Conservation (phyloP, 2,797 vertebrate genomes). For the Valencia hispanica region DNA sequence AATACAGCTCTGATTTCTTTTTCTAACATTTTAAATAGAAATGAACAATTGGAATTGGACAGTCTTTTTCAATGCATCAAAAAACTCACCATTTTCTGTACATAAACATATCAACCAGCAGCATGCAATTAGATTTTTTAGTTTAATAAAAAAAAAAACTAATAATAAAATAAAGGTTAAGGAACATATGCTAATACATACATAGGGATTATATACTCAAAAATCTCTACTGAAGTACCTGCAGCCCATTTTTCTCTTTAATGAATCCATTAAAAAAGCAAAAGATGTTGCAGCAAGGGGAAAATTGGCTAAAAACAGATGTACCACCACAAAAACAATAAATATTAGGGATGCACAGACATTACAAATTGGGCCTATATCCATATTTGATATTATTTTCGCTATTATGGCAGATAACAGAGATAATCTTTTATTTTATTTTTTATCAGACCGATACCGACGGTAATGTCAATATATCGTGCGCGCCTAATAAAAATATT, state of each 20-base stretch:
- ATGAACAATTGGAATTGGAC: neutral
- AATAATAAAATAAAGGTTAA: too few relatives aligned
- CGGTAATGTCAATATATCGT: neutral
- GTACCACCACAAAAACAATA: neutral
- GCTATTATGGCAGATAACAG: neutral
- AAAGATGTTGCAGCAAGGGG: neutral
- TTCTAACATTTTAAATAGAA: neutral
- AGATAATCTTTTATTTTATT: too few relatives aligned
- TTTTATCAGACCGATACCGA: neutral
- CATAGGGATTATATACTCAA: neutral
- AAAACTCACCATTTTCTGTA: neutral
- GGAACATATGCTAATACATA: neutral
- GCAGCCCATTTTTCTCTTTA: neutral
- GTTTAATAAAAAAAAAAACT: neutral
- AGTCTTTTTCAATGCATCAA: neutral
- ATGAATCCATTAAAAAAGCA: neutral
- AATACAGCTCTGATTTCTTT: neutral
- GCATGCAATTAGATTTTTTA: neutral
- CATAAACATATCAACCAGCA: neutral
- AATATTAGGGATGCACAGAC: neutral
- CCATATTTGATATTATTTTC: too few relatives aligned
- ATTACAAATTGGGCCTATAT: neutral
- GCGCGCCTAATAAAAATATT: neutral
- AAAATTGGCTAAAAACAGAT: neutral
- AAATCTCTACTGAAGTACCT: neutral